A percentile compares a stretch with the other conserved stretches of the same genome.
Conservation (phyloP, 1,140 invertebrate genomes). For the Heliothis virescens region DNA sequence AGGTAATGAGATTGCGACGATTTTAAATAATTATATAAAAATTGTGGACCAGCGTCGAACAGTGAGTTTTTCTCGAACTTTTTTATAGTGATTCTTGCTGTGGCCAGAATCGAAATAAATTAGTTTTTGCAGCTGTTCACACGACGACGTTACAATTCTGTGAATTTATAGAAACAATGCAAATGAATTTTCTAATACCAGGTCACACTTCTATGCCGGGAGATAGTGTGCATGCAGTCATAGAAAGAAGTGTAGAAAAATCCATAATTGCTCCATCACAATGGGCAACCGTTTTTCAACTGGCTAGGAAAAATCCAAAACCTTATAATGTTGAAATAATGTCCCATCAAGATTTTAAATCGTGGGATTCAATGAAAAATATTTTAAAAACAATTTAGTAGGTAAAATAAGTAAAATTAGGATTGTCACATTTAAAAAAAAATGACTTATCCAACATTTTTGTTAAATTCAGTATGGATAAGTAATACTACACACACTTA, state of each 20-base stretch:
- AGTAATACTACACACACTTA: no score
- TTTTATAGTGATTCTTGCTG: slow-evolving; percentile 53
- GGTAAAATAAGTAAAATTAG: neutral
- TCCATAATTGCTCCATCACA: slow-evolving; percentile 49
- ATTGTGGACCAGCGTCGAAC: slow-evolving; percentile 46
- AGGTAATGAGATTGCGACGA: slow-evolving; percentile 69
- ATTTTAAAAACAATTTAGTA: neutral
- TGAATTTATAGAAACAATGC: slow-evolving; percentile 49
- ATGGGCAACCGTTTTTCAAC: slow-evolving; percentile 45
- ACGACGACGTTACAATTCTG: slow-evolving; percentile 44
- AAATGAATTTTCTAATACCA: slow-evolving; percentile 55
- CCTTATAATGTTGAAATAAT: slow-evolving; percentile 18
- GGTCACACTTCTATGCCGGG: no score
- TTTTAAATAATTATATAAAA: slow-evolving; percentile 52
- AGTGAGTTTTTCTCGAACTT: slow-evolving; percentile 37
- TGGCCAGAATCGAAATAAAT: slow-evolving; percentile 51
- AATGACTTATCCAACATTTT: neutral
- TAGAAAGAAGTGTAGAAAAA: no score
- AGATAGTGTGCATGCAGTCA: no score
- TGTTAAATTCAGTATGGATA: neutral
- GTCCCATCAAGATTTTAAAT: slow-evolving; percentile 2
- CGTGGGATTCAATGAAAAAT: neutral
- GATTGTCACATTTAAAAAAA: neutral
- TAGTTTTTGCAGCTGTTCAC: slow-evolving; percentile 47
- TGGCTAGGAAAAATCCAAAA: slow-evolving; percentile 49